Evolutionary conservation across 1,140 invertebrate genomes (phyloP).

Genomic region (Riptortus pedestris): DNA sequence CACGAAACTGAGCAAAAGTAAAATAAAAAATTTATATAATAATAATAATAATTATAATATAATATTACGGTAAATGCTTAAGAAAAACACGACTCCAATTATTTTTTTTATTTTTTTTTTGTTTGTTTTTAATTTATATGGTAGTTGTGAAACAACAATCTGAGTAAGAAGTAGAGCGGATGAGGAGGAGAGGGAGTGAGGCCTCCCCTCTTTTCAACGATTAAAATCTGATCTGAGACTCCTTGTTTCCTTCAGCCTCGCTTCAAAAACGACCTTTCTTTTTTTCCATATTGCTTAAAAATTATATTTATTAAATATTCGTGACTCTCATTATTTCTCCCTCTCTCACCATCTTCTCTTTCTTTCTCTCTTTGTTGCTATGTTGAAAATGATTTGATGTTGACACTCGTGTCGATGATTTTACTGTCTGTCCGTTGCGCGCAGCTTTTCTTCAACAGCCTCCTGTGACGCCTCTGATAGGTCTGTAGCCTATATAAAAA

Average conservation of each 20-base stretch:
- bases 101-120: constrained; percentile 2
- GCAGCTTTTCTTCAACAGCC: constrained; percentile 82
- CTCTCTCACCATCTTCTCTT: constrained; percentile 2
- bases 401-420: neutral
- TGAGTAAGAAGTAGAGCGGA: constrained; percentile 8
- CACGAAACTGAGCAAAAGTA: constrained; percentile 26
- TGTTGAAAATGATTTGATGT: constrained; percentile 13
- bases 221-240: too few relatives aligned
- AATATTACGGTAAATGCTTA: constrained; percentile 26
- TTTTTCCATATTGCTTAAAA: too few relatives aligned
- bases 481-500: constrained; percentile 60
- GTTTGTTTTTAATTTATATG: constrained; percentile 9
- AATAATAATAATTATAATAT: constrained; percentile 22
- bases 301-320: neutral
- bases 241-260: too few relatives aligned
- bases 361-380: constrained; percentile 16
- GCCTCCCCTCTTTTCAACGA: neutral
- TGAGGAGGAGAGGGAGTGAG: constrained; percentile 1
- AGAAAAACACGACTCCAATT: constrained; percentile 24
- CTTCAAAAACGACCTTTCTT: too few relatives aligned
- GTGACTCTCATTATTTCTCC: neutral
- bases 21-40: constrained; percentile 20
- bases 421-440: constrained; percentile 85
- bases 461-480: constrained; percentile 82
- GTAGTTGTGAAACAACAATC: constrained; percentile 11